Conservation (phyloP, 2,888 invertebrate species). For the Opisthograptis luteolata region DNA sequence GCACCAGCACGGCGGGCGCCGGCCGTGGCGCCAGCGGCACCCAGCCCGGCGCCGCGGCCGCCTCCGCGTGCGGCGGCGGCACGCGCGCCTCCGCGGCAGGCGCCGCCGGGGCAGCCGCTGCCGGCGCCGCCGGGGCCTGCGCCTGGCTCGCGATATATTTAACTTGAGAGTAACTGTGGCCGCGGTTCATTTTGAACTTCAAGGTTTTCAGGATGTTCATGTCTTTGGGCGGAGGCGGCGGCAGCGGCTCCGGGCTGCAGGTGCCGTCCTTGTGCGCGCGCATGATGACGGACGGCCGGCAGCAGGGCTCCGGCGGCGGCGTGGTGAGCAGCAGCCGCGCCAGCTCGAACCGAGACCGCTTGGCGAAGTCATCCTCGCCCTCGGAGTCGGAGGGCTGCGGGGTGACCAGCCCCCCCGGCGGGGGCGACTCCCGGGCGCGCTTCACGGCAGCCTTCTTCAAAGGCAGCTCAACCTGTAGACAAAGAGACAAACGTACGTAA, state of each 20-base stretch:
- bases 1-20: conserved; percentile 74
- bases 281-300: conserved; percentile 92
- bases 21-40: conserved; percentile 77
- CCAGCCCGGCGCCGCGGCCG: conserved; percentile 60
- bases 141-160: conserved; percentile 82
- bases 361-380: conserved; percentile 85
- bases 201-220: conserved; percentile 87
- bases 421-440: conserved; percentile 64
- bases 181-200: conserved; percentile 89
- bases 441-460: conserved; percentile 71
- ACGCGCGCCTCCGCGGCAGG: conserved; percentile 52
- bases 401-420: conserved; percentile 84
- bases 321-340: conserved; percentile 81
- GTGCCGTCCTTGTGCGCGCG: conserved; percentile 92
- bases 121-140: conserved; percentile 50
- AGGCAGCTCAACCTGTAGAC: conserved; percentile 76
- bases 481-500: conserved; percentile 73
- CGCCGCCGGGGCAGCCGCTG: conserved; percentile 52
- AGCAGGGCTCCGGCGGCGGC: conserved; percentile 82
- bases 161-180: conserved; percentile 85
- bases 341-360: conserved; percentile 78
- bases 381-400: conserved; percentile 95
- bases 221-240: conserved; percentile 61
- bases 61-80: conserved; percentile 37
- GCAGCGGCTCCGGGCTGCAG: conserved; percentile 81